Evolutionary conservation across 2,113 vertebrate genomes (phyloP).

Genomic region (Xiphorhynchus elegans): DNA sequence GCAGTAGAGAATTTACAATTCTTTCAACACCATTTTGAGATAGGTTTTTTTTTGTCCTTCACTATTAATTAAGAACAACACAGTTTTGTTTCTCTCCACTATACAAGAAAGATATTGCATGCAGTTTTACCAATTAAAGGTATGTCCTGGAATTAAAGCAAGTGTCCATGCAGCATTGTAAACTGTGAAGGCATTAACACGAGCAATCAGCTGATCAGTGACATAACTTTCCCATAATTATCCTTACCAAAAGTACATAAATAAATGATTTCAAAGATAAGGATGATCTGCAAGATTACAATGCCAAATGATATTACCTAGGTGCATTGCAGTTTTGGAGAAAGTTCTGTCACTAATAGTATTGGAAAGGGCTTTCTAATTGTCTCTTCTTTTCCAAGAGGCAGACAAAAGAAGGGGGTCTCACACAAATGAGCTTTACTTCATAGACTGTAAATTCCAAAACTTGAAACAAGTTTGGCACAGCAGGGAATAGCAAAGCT

Average conservation of each 20-base stretch:
- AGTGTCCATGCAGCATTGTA: conserved; percentile 44
- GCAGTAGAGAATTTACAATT: conserved; percentile 37
- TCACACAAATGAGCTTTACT: neutral
- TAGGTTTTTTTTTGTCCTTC: neutral
- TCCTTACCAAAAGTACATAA: conserved; percentile 18
- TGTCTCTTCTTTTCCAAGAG: conserved; percentile 26
- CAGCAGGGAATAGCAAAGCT: conserved; percentile 24
- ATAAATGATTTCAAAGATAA: conserved; percentile 20
- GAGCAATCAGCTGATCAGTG: conserved; percentile 11
- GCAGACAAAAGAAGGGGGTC: neutral
- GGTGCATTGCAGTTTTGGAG: neutral
- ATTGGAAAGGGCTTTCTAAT: conserved; percentile 55
- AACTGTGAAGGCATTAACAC: conserved; percentile 21
- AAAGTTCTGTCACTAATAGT: conserved; percentile 26
- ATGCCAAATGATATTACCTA: neutral
- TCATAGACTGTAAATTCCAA: conserved; percentile 24
- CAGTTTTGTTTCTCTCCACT: conserved; percentile 59
- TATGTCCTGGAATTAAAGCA: conserved; percentile 47
- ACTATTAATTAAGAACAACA: conserved; percentile 8
- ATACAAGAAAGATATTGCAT: conserved; percentile 40
- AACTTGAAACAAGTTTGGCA: conserved; percentile 41
- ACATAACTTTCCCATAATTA: neutral
- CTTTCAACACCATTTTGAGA: neutral
- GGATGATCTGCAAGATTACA: conserved; percentile 5
- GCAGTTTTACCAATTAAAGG: conserved; percentile 39